A percentile compares a stretch with the other conserved stretches of the same genome.
Evolutionary conservation across 2,888 invertebrate genomes (phyloP).

Genomic region (Dryomyza anilis): DNA sequence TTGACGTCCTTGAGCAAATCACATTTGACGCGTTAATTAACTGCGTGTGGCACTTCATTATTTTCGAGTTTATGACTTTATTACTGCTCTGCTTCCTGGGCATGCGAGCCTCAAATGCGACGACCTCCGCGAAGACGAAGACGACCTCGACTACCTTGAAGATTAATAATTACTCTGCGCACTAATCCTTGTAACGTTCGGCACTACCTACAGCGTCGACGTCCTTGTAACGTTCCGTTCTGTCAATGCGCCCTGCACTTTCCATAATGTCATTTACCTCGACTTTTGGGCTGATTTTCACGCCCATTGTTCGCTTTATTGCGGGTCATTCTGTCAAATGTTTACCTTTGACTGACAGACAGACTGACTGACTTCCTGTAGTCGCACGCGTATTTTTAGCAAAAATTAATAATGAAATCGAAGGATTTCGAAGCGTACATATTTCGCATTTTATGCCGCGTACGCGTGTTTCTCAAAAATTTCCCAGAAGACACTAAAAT

Average conservation of each 20-base stretch:
- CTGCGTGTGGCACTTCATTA: slow-evolving; percentile 58
- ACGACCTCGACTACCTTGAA: slow-evolving; percentile 17
- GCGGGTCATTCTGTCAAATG: neutral
- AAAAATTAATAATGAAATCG: slow-evolving; percentile 16
- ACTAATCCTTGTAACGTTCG: neutral
- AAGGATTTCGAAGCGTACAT: neutral
- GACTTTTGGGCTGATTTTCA: slow-evolving; percentile 19
- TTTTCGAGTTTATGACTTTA: slow-evolving; percentile 35
- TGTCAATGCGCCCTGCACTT: neutral
- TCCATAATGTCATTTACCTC: slow-evolving; percentile 14
- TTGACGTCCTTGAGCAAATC: slow-evolving; percentile 2
- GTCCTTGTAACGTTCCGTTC: neutral
- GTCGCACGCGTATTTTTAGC: slow-evolving; percentile 15
- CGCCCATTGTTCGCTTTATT: slow-evolving; percentile 20
- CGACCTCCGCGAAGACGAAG: slow-evolving; percentile 1
- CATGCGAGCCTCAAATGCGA: neutral
- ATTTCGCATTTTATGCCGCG: neutral
- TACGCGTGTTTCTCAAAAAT: neutral
- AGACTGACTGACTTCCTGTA: slow-evolving; percentile 17
- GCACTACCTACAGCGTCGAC: neutral
- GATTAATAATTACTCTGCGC: slow-evolving; percentile 12
- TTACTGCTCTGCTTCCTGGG: slow-evolving; percentile 1
- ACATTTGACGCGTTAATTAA: slow-evolving; percentile 41
- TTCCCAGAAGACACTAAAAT: too few relatives aligned
- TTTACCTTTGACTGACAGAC: neutral